phyloP scores from a whole-genome alignment of 2,113 vertebrate genomes.

The Pimephales promelas region DNA sequence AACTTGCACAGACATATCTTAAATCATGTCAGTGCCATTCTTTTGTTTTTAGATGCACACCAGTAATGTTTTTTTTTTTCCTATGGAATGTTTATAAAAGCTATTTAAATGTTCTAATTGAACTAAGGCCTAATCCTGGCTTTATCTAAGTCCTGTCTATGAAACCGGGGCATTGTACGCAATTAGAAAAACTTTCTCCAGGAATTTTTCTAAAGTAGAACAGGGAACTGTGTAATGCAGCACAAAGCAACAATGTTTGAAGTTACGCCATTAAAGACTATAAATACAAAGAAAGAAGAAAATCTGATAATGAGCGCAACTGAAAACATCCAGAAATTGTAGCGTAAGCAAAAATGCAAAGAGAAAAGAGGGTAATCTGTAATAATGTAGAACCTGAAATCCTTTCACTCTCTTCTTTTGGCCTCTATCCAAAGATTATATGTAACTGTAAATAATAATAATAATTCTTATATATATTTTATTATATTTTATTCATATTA shows the following conservation, averaged over 20 bases:
- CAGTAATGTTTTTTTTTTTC: too few relatives aligned
- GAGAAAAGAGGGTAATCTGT: background rate
- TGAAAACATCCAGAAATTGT: slow-evolving; percentile 13
- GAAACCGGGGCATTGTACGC: background rate
- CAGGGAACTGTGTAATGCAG: background rate
- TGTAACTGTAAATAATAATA: background rate
- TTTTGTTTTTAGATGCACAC: too few relatives aligned
- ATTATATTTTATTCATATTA: background rate
- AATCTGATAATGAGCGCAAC: slow-evolving; percentile 18
- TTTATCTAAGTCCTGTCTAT: too few relatives aligned
- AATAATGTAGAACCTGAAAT: background rate
- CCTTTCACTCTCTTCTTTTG: background rate
- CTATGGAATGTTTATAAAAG: too few relatives aligned
- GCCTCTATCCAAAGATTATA: background rate
- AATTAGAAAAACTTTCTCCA: slow-evolving; percentile 24
- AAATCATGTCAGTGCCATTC: too few relatives aligned
- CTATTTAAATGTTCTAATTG: too few relatives aligned
- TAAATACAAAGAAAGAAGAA: background rate
- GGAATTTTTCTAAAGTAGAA: slow-evolving; percentile 19
- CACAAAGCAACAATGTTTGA: slow-evolving; percentile 11
- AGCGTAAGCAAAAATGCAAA: slow-evolving; percentile 13
- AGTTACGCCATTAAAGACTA: slow-evolving; percentile 23
- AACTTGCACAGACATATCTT: too few relatives aligned
- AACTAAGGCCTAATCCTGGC: too few relatives aligned
- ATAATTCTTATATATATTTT: background rate